These are phyloP conservation scores for Serilophus lunatus DNA, from an alignment of 2,113 vertebrate genomes.

Conservation along the genomic window DNA sequence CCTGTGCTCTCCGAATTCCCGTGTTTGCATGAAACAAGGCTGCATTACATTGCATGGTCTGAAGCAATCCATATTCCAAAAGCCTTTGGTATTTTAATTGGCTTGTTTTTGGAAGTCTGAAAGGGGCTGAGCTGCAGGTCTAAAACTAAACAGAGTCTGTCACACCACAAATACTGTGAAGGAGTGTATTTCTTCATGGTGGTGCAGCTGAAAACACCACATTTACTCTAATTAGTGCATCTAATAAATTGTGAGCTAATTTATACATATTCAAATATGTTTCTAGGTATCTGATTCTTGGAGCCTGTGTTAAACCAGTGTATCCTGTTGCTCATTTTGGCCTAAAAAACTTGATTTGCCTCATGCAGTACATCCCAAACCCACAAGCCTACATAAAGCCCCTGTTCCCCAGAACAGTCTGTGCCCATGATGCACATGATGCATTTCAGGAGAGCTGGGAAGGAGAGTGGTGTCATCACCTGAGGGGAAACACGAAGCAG, in stretches of 20 bases:
- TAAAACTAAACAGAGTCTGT: constrained; percentile 3
- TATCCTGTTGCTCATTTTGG: background rate
- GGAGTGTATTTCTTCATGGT: background rate
- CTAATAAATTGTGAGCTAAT: background rate
- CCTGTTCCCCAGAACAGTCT: background rate
- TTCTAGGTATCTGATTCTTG: background rate
- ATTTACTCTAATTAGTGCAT: background rate
- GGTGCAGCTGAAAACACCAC: constrained; percentile 17
- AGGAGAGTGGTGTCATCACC: constrained; percentile 46
- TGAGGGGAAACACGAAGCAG: constrained; percentile 55
- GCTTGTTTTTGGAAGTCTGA: background rate
- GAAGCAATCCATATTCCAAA: background rate
- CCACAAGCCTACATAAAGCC: background rate
- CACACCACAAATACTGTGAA: background rate
- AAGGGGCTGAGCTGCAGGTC: constrained; percentile 5
- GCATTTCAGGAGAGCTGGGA: constrained; percentile 24
- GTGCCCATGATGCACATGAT: background rate
- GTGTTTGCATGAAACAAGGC: background rate
- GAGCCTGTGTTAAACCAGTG: background rate
- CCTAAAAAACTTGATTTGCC: background rate
- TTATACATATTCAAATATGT: background rate
- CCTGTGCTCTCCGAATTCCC: background rate
- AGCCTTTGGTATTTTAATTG: constrained; percentile 16
- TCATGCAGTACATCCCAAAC: background rate
- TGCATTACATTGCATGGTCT: background rate